Base-by-base conservation (phyloP, 2,888 invertebrate species). In the Choristoneura rosaceana region DNA sequence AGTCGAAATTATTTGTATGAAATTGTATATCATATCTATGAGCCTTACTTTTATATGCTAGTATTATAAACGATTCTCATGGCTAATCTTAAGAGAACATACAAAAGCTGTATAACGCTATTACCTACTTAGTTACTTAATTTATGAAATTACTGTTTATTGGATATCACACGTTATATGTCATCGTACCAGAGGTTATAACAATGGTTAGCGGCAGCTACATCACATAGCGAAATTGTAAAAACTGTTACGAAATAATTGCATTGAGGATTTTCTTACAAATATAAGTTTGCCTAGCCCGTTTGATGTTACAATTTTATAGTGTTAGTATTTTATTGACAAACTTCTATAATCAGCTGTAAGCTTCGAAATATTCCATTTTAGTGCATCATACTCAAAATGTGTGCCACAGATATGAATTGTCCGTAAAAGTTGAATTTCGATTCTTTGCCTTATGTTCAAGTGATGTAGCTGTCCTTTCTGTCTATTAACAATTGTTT, bases 91-190 rank as follows among this genome's bases (percentile, higher is more conserved):
- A 73, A 47, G n/a, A 25, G 60, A 58, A 70, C 47, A 77, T 76
- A 71, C 65, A 70, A 77, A 74, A 77, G 76, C 78, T 80, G 78
- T 78, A 75, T 71, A 77, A 74, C 76, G 76, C 78, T 82, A 82
- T 76, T 76, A 60, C 77, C 79, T 81, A 83, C 81, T 83, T 81
- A 83, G 81, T 83, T 84, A 84, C 14, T 73, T 65, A 71, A 77
- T 83, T 82, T 77, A 78, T 71, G 73, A 77, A 75, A 77, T 77
- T 78, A 76, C 61, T 76, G 76, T 80, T 78, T 75, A 75, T 77
- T 71, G 77, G 78, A 78, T 81, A 82, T 82, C 82, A 82, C 82
- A 81, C 81, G 74, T 80, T 77, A 80, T 73, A 80, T 73, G 78
- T 25, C 55, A 12, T 12, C 55, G 25, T 77, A 76, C 77, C 45